Evolutionary conservation across 2,113 vertebrate genomes (phyloP), one percentile per base, ranked within the genome.

Genomic region (Nanger granti): DNA sequence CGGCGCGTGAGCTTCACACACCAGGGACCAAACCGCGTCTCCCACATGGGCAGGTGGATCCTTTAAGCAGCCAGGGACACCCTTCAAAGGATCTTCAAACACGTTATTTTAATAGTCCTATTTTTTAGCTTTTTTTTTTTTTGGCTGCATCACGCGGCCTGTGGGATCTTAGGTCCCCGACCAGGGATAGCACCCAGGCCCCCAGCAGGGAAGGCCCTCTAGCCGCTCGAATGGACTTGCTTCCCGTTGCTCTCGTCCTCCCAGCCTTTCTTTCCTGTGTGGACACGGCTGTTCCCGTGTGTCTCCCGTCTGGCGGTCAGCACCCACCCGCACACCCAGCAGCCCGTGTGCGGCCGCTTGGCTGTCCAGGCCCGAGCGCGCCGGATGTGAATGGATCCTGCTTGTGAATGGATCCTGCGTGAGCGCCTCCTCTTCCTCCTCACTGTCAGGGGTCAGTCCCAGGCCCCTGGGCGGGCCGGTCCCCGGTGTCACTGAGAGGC

Each of bases 221-320:
- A 64, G 44, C n/a, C 29, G 8, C 59, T 82, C 18, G 34, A 57
- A 3, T 54, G 47, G 47, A 26, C 73, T 66, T 93, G 14, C 57
- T 73, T 49, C 91, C 12, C 11, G 5, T 29, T 55, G 13, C 20
- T 54, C 82, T 44, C 13, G 17, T 57, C 73, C 76, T 93, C 59
- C 59, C 73, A 37, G 73, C 59, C 29, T 80, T 89, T 94, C 41
- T 85, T 85, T 82, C 55, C 12, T 1, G 4, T 10, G 29, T 5
- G 44, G 52, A 54, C 34, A 47, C 24, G 2, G 49, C 5, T 49
- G 9, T 73, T 10, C 17, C 17, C 0, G 1, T 26, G 8, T 54
- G 3, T 44, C 41, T n/a, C 47, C 0, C 0, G 0, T 54, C 8
- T 11, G 24, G 5, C 31, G 4, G 11, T 73, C 55, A 14, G 18